Evolutionary conservation across 2,113 vertebrate genomes (phyloP).

Genomic region (Bufo gargarizans): DNA sequence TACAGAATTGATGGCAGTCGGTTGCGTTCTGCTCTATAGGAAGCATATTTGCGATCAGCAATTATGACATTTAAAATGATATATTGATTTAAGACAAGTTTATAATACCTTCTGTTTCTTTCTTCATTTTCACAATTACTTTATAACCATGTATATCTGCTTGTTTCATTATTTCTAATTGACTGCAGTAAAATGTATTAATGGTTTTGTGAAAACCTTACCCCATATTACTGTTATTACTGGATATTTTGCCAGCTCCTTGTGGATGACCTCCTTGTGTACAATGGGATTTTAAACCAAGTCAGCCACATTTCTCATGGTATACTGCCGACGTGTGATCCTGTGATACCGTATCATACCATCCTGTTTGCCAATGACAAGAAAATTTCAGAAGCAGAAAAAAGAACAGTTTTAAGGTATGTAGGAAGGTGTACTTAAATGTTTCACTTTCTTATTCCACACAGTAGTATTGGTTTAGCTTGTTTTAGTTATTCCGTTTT

Average conservation of each 20-base stretch:
- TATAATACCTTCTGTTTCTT: not conserved
- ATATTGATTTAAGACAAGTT: not conserved
- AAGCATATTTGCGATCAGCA: not conserved
- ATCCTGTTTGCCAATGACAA: slow-evolving; percentile 88
- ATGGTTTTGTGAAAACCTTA: not conserved
- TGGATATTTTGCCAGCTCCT: slow-evolving; percentile 77
- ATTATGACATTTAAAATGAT: not conserved
- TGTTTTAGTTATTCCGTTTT: too few species aligned
- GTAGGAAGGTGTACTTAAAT: not conserved
- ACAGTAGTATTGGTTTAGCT: too few species aligned
- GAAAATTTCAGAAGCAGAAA: slow-evolving; percentile 79
- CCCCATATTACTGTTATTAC: not conserved
- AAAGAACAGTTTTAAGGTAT: slow-evolving; percentile 83
- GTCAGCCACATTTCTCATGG: slow-evolving; percentile 78
- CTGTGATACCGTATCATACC: slow-evolving; percentile 86
- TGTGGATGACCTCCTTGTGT: slow-evolving; percentile 94
- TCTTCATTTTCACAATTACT: not conserved
- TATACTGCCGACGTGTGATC: slow-evolving; percentile 90
- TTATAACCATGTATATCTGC: not conserved
- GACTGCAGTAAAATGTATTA: not conserved
- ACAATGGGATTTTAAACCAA: slow-evolving; percentile 90
- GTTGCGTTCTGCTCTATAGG: not conserved
- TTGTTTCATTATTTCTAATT: not conserved
- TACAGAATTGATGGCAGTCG: not conserved
- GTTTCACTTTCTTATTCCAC: too few species aligned